A percentile compares a stretch with the other conserved stretches of the same genome.
Conservation (phyloP, 2,113 vertebrate genomes). For the Leptobrachium leishanense region DNA sequence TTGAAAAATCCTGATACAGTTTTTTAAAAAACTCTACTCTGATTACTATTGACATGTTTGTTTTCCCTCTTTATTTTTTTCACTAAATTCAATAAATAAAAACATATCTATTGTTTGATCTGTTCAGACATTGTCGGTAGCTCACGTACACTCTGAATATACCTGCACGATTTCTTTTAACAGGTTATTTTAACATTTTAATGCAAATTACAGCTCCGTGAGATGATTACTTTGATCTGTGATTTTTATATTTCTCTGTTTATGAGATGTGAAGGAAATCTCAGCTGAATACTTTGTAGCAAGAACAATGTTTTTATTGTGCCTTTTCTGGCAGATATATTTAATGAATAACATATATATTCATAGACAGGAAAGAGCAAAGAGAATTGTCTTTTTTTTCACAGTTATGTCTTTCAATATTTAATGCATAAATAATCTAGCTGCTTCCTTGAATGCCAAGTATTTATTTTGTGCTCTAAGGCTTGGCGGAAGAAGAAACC, state of each 20-base stretch:
- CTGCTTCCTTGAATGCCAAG: background rate
- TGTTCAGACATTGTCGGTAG: background rate
- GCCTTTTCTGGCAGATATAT: slow-evolving; percentile 32
- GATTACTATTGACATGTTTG: no score
- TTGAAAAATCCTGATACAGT: no score
- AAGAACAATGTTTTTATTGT: slow-evolving; percentile 19
- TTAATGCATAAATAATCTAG: slow-evolving; percentile 27
- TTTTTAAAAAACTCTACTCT: no score
- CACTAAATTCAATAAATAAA: no score
- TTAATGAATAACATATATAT: slow-evolving; percentile 32
- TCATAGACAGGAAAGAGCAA: slow-evolving; percentile 13
- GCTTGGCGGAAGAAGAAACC: background rate
- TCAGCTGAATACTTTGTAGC: slow-evolving; percentile 28
- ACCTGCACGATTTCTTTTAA: background rate
- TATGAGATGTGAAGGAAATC: background rate
- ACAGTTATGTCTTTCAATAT: slow-evolving; percentile 21
- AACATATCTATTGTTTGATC: background rate
- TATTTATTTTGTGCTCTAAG: background rate
- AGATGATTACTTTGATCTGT: slow-evolving; percentile 6
- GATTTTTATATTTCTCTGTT: slow-evolving; percentile 14
- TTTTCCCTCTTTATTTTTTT: no score
- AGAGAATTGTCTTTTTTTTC: slow-evolving; percentile 13
- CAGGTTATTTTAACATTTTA: slow-evolving; percentile 3
- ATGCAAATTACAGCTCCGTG: background rate
- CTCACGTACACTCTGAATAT: slow-evolving; percentile 9